A percentile compares a stretch with the other conserved stretches of the same genome.
Conservation (phyloP, 1,140 invertebrate species). For the Pogonus chalceus region DNA sequence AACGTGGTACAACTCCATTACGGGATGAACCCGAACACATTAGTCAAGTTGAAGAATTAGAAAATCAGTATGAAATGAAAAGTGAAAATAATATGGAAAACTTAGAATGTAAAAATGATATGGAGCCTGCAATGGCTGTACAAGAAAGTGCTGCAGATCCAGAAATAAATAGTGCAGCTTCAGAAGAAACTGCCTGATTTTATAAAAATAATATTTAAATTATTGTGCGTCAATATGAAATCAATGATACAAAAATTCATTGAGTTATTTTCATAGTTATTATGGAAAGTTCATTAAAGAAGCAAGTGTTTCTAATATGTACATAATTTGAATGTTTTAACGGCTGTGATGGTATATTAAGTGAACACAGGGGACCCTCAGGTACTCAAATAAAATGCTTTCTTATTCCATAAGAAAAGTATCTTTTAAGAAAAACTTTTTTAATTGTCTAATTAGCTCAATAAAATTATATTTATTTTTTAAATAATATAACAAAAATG, state of each 20-base stretch:
- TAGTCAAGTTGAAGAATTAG: background rate
- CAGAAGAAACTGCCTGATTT: conserved; percentile 5
- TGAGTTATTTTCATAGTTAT: too few relatives aligned
- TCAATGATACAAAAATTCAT: background rate
- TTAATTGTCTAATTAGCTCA: conserved; percentile 5
- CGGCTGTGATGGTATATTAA: conserved; percentile 27
- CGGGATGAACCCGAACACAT: conserved; percentile 13
- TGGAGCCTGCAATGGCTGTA: too few relatives aligned
- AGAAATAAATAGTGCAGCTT: conserved; percentile 8
- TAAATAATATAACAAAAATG: background rate
- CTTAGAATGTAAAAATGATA: conserved; percentile 8
- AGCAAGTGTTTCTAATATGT: conserved; percentile 10
- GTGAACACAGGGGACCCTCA: conserved; percentile 28
- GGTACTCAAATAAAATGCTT: conserved; percentile 1
- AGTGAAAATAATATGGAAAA: conserved; percentile 8
- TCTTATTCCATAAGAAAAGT: background rate
- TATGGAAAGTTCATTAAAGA: too few relatives aligned
- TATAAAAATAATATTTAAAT: too few relatives aligned
- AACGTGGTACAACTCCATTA: conserved; percentile 14
- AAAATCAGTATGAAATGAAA: background rate
- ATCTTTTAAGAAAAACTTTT: conserved; percentile 6
- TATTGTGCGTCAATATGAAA: background rate
- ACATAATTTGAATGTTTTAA: conserved; percentile 13
- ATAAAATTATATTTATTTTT: conserved; percentile 14
- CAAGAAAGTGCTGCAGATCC: conserved; percentile 18